These are phyloP conservation scores for Argyrosomus regius DNA, from an alignment of 2,797 vertebrate genomes.

Conservation along the genomic window DNA sequence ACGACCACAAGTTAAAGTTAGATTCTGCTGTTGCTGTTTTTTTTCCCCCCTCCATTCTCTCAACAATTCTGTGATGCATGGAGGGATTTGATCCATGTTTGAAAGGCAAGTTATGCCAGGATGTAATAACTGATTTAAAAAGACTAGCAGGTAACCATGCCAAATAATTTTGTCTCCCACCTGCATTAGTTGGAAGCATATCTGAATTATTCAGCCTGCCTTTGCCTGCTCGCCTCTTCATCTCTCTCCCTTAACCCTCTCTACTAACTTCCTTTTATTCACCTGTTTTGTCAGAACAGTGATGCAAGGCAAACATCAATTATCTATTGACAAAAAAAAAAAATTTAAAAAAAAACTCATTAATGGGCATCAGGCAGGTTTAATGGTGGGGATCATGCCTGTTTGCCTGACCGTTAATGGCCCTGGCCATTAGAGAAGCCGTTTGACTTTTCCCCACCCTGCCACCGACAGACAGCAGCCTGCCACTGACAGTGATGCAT, in stretches of 20 bases:
- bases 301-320: slow-evolving; percentile 63
- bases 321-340: slow-evolving; percentile 65
- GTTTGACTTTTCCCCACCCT: slow-evolving; percentile 70
- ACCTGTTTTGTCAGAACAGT: slow-evolving; percentile 40
- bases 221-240: not conserved
- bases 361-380: slow-evolving; percentile 69
- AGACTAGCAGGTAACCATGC: not conserved
- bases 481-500: slow-evolving; percentile 80
- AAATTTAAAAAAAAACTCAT: slow-evolving; percentile 75
- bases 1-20: not conserved
- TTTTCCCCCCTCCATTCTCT: not conserved
- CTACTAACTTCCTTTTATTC: slow-evolving; percentile 8
- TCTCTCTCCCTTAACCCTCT: not conserved
- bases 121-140: slow-evolving; percentile 19
- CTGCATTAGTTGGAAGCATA: slow-evolving; percentile 12
- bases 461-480: slow-evolving; percentile 67
- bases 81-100: slow-evolving; percentile 14
- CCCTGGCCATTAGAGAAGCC: slow-evolving; percentile 61
- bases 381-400: slow-evolving; percentile 75
- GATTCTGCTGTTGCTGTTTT: not conserved
- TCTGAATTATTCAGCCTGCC: slow-evolving; percentile 4
- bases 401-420: slow-evolving; percentile 75
- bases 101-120: slow-evolving; percentile 31
- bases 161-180: slow-evolving; percentile 13
- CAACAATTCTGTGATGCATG: not conserved